Evolutionary conservation across 2,113 vertebrate genomes (phyloP).

Genomic region (Phalacrocorax pelagicus): DNA sequence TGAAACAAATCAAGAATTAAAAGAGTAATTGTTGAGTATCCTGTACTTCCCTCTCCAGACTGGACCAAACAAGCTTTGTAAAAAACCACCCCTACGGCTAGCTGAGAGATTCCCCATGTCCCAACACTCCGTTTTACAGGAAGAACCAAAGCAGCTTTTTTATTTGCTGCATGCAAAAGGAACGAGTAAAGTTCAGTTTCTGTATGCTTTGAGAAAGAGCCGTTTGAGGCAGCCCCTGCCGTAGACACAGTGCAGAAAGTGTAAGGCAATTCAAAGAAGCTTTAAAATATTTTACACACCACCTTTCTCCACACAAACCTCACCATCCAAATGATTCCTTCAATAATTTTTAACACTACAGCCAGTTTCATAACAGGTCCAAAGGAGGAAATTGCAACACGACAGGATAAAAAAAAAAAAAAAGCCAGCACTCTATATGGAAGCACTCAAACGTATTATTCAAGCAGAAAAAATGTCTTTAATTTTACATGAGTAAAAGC

Average conservation of each 20-base stretch:
- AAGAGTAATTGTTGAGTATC: not conserved
- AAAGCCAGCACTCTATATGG: not conserved
- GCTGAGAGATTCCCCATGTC: not conserved
- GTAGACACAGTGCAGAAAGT: not conserved
- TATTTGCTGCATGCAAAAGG: not conserved
- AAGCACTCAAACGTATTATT: not conserved
- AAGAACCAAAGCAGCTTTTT: not conserved
- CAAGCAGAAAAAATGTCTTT: not conserved
- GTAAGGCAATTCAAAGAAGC: not conserved
- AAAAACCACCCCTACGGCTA: not conserved
- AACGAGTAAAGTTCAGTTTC: not conserved
- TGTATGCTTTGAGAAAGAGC: not conserved
- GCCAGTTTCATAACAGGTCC: not conserved
- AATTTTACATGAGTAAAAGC: conserved; percentile 20
- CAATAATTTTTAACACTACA: not conserved
- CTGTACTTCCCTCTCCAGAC: not conserved
- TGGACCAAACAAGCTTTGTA: not conserved
- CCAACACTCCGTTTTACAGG: not conserved
- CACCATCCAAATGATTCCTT: not conserved
- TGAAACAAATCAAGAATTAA: not conserved
- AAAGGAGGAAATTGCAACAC: conserved; percentile 5
- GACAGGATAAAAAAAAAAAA: not conserved
- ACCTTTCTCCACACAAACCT: not conserved
- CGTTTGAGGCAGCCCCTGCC: not conserved
- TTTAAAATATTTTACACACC: not conserved